Conservation (phyloP, 1,140 invertebrate species). For the Ceratina calcarata region DNA sequence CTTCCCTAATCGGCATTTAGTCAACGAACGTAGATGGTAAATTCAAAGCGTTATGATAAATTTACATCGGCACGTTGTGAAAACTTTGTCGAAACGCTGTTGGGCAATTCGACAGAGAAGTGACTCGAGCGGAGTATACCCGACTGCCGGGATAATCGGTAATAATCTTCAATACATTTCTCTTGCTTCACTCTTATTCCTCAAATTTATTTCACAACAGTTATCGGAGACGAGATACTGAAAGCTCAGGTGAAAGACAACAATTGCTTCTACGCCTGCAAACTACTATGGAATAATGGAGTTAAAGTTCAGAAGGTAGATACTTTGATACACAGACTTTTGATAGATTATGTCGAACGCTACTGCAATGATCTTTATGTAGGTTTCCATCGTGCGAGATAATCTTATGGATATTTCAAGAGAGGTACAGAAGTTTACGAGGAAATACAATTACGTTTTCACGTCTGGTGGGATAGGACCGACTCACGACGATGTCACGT, state of each 20-base stretch:
- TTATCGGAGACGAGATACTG: slow-evolving; percentile 93
- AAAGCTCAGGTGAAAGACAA: slow-evolving; percentile 89
- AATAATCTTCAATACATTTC: slow-evolving; percentile 31
- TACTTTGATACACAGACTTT: slow-evolving; percentile 17
- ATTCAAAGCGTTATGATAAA: slow-evolving; percentile 32
- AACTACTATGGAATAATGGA: slow-evolving; percentile 84
- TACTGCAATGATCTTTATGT: slow-evolving; percentile 41
- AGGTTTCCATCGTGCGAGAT: slow-evolving; percentile 88
- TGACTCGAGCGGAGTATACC: slow-evolving; percentile 19
- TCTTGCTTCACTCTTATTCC: background rate
- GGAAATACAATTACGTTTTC: slow-evolving; percentile 84
- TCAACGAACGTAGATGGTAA: background rate
- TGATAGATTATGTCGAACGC: background rate
- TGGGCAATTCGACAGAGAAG: slow-evolving; percentile 8
- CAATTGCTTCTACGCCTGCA: slow-evolving; percentile 87
- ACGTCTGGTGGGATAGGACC: slow-evolving; percentile 92
- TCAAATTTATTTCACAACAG: slow-evolving; percentile 64
- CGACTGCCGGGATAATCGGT: slow-evolving; percentile 76
- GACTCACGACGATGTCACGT: slow-evolving; percentile 93
- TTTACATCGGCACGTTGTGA: slow-evolving; percentile 10
- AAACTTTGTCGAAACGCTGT: slow-evolving; percentile 2
- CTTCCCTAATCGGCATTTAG: too few relatives aligned
- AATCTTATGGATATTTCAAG: slow-evolving; percentile 85
- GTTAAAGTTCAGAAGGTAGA: slow-evolving; percentile 84
- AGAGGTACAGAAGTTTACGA: slow-evolving; percentile 86